These are phyloP conservation scores for Ammodytes marinus DNA, from an alignment of 2,113 vertebrate species.

Conservation along the genomic window DNA sequence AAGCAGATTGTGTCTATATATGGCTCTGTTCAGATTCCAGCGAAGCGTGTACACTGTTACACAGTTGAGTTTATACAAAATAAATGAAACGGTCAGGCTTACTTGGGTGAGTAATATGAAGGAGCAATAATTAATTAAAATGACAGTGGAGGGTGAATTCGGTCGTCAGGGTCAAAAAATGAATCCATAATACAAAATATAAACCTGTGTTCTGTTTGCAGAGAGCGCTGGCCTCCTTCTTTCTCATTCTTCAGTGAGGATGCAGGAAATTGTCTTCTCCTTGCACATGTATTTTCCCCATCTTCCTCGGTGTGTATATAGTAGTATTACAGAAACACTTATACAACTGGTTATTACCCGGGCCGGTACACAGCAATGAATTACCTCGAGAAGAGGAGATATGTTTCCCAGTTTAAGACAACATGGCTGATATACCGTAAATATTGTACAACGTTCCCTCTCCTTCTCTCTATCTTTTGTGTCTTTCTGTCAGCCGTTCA, in stretches of 20 bases:
- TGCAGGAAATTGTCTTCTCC: background rate
- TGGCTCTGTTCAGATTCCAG: conserved; percentile 52
- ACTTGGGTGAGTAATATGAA: conserved; percentile 1
- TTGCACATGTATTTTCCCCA: background rate
- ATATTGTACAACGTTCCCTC: conserved; percentile 2
- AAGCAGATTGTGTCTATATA: conserved; percentile 53
- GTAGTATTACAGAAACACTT: background rate
- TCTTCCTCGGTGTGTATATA: background rate
- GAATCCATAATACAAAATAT: background rate
- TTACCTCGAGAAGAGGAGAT: background rate
- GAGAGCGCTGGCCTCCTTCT: background rate
- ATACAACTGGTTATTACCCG: background rate
- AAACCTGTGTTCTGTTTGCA: background rate
- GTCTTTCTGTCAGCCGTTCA: conserved; percentile 22
- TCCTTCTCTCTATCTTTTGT: background rate
- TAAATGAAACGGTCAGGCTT: conserved; percentile 7
- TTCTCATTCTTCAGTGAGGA: background rate
- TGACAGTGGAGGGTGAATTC: background rate
- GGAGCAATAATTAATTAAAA: background rate
- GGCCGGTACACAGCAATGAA: background rate
- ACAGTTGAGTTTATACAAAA: conserved; percentile 10
- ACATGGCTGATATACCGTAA: background rate
- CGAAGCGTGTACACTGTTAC: background rate
- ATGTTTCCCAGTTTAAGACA: conserved; percentile 10
- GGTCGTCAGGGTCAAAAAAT: background rate